Percentiles rank a stretch among this genome's conserved stretches.
Conservation (phyloP, 2,888 invertebrate species). For the Nipponacmea schrenckii region DNA sequence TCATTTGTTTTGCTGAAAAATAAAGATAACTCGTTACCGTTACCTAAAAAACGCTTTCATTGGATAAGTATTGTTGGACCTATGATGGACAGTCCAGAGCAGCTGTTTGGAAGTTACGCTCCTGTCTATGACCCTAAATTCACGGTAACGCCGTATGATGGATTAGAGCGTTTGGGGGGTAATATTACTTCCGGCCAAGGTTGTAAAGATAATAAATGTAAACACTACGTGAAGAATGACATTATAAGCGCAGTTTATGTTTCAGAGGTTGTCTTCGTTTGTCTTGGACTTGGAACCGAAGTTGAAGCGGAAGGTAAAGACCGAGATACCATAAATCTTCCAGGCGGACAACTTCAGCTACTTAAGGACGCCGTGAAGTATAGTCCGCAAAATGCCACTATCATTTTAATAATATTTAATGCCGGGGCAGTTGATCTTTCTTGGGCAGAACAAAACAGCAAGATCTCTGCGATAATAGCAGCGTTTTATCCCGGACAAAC, state of each 20-base stretch:
- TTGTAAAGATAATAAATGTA: conserved; percentile 47
- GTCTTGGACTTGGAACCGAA: conserved; percentile 7
- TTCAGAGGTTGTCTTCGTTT: conserved; percentile 46
- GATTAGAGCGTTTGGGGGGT: conserved; percentile 41
- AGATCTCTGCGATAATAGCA: conserved; percentile 45
- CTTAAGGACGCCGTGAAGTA: conserved; percentile 46
- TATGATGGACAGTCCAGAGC: conserved; percentile 53
- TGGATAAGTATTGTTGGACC: conserved; percentile 53
- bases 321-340: conserved; percentile 45
- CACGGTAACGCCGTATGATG: conserved; percentile 49
- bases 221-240: conserved; percentile 36
- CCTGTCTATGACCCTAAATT: conserved; percentile 43
- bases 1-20: conserved; percentile 51
- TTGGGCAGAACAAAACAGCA: conserved; percentile 31
- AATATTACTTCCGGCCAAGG: conserved; percentile 37
- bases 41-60: not conserved
- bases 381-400: conserved; percentile 27
- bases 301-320: conserved; percentile 54
- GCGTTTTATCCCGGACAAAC: conserved; percentile 62
- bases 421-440: conserved; percentile 47
- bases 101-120: conserved; percentile 59
- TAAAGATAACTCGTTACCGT: conserved; percentile 28
- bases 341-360: conserved; percentile 51
- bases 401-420: conserved; percentile 49
- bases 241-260: conserved; percentile 39